Percentiles rank a stretch among this genome's conserved stretches.
Evolutionary conservation across 2,113 vertebrate species (phyloP).

Genomic region (Recurvirostra avosetta): DNA sequence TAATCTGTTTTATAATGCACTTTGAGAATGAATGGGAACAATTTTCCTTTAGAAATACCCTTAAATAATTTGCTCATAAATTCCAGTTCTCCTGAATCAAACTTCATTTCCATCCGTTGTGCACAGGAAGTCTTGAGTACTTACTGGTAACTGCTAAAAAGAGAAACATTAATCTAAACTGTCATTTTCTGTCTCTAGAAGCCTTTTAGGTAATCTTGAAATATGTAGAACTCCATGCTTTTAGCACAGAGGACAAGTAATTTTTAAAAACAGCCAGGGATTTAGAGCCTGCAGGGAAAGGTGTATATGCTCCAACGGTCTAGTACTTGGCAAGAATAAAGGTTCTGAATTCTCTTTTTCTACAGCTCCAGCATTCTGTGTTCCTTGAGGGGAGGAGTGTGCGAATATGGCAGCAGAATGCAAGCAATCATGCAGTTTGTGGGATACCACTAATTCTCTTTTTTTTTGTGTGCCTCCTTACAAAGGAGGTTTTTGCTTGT

Average conservation of each 20-base stretch:
- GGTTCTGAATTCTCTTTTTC: not conserved
- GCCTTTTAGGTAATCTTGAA: not conserved
- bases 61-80: constrained; percentile 3
- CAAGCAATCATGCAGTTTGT: not conserved
- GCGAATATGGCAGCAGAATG: not conserved
- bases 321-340: not conserved
- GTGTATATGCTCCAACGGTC: not conserved
- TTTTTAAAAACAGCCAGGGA: not conserved
- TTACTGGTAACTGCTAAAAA: not conserved
- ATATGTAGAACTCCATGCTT: not conserved
- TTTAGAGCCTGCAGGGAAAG: not conserved
- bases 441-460: constrained; percentile 33
- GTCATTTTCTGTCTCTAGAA: not conserved
- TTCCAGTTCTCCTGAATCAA: not conserved
- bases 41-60: not conserved
- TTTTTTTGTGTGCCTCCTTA: not conserved
- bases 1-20: not conserved
- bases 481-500: not conserved
- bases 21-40: not conserved
- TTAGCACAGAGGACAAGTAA: not conserved
- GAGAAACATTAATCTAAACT: not conserved
- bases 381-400: not conserved
- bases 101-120: not conserved
- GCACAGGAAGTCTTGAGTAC: not conserved
- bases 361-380: not conserved